phyloP scores from a whole-genome alignment of 1,140 invertebrate species.

The Holcopasites calliopsidis region DNA sequence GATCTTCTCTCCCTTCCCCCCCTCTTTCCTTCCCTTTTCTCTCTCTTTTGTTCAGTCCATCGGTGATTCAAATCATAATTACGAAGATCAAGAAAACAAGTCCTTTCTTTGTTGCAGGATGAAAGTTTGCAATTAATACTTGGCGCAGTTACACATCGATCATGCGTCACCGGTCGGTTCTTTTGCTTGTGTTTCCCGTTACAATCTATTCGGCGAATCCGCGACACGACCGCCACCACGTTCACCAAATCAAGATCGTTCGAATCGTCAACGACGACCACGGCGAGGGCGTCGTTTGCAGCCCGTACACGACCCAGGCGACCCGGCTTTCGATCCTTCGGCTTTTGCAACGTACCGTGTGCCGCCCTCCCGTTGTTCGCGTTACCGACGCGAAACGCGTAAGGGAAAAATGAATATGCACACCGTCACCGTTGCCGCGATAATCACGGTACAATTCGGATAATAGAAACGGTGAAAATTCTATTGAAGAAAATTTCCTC shows the following conservation, averaged over 20 bases:
- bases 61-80: neutral
- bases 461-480: conserved; percentile 34
- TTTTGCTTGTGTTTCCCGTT: neutral
- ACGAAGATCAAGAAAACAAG: neutral
- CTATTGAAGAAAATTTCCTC: conserved; percentile 47
- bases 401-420: too few relatives aligned
- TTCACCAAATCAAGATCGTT: conserved; percentile 6
- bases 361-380: neutral
- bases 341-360: neutral
- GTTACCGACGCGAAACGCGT: too few relatives aligned
- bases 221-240: conserved; percentile 17
- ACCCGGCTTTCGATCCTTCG: conserved; percentile 7
- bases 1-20: neutral
- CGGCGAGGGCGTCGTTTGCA: conserved; percentile 15
- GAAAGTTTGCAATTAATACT: neutral
- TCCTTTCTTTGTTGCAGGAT: neutral
- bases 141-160: conserved; percentile 5
- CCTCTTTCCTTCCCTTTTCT: neutral
- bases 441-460: neutral
- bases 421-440: neutral
- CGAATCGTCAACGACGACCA: conserved; percentile 24
- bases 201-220: neutral
- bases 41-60: neutral
- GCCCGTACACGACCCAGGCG: conserved; percentile 3
- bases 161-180: conserved; percentile 11